Conservation (phyloP, 2,888 invertebrate species). For the Arge pagana region DNA sequence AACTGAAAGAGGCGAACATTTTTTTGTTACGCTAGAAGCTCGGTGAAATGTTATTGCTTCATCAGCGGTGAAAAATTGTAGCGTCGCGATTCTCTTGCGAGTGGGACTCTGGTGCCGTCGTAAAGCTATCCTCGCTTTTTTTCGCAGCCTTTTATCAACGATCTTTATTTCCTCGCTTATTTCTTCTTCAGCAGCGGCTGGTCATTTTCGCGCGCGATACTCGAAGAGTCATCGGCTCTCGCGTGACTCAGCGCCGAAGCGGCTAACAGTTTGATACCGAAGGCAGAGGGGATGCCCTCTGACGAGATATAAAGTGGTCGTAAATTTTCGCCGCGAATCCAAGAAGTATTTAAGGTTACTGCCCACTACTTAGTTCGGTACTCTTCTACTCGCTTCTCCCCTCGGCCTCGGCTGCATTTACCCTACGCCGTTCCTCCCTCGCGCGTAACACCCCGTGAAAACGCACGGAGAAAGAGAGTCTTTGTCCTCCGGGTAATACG, state of each 20-base stretch:
- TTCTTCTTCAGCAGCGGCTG: not conserved
- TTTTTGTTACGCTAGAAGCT: too few species aligned
- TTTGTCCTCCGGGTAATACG: too few species aligned
- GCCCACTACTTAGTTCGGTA: slow-evolving; percentile 37
- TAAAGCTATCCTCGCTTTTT: slow-evolving; percentile 4
- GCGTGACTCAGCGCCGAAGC: slow-evolving; percentile 7
- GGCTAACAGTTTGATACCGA: not conserved
- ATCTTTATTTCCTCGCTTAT: not conserved
- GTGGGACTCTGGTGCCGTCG: too few species aligned
- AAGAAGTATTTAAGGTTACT: slow-evolving; percentile 42
- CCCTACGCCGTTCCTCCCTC: not conserved
- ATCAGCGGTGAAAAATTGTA: too few species aligned
- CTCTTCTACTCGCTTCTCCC: not conserved
- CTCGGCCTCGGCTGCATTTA: not conserved
- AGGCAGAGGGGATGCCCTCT: slow-evolving; percentile 29
- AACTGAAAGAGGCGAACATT: too few species aligned
- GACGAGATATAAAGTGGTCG: slow-evolving; percentile 52
- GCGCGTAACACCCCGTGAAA: too few species aligned
- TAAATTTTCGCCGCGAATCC: slow-evolving; percentile 39
- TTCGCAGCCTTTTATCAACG: not conserved
- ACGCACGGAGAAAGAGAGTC: too few species aligned
- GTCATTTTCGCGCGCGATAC: not conserved
- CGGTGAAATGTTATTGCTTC: too few species aligned
- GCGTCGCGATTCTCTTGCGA: too few species aligned
- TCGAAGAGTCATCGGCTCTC: slow-evolving; percentile 9